These are phyloP conservation scores for Loris lydekkerianus DNA, from an alignment of 2,797 vertebrate genomes.

Conservation along the genomic window DNA sequence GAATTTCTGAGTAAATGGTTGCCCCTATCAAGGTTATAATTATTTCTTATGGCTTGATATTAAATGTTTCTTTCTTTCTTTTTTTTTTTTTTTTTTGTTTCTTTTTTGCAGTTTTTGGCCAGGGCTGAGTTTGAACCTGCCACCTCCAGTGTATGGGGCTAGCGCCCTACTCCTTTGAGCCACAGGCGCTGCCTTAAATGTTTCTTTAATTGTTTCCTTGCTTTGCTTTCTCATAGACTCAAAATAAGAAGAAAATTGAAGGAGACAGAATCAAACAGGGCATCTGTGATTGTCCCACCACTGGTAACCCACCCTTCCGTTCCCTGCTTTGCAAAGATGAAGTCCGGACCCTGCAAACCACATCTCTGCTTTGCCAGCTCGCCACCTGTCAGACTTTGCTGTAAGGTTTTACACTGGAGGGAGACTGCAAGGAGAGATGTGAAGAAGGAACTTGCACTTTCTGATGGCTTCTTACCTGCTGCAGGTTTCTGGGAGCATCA, in stretches of 20 bases:
- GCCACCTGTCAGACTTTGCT: neutral
- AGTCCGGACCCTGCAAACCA: neutral
- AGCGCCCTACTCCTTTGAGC: no score
- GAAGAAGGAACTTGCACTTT: neutral
- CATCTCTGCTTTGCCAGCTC: slow-evolving; percentile 11
- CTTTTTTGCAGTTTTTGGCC: no score
- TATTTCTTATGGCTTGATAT: slow-evolving; percentile 64
- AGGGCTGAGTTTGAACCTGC: no score
- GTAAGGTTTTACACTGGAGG: neutral
- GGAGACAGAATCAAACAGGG: neutral
- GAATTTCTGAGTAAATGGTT: slow-evolving; percentile 33
- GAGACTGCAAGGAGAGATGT: neutral
- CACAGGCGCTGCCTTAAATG: neutral
- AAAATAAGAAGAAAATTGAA: neutral
- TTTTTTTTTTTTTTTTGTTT: no score
- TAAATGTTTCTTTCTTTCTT: neutral
- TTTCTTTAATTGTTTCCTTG: slow-evolving; percentile 15
- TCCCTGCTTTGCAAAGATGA: neutral
- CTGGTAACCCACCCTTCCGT: neutral
- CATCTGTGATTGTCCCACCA: neutral
- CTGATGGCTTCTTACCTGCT: neutral
- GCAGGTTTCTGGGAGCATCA: neutral
- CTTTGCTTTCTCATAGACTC: slow-evolving; percentile 26
- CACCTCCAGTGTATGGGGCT: no score
- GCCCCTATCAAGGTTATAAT: neutral